A percentile compares a stretch with the other conserved stretches of the same genome.
Evolutionary conservation across 2,797 vertebrate species (phyloP).

Genomic region (Stomatorhinus walkeri): DNA sequence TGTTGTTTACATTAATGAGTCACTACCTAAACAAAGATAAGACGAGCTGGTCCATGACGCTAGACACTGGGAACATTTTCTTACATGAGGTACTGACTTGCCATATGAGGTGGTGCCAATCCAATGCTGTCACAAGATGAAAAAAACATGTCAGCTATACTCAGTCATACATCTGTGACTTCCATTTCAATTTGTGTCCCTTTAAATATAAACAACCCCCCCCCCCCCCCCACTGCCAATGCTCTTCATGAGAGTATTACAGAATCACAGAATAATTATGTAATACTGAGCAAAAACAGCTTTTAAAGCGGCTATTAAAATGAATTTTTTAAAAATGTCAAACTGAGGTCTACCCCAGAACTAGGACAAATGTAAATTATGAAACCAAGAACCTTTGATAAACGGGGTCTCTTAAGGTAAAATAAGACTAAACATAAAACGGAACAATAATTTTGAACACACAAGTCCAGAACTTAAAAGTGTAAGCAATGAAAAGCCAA

Average conservation of each 20-base stretch:
- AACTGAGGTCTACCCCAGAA: neutral
- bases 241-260: neutral
- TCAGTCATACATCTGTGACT: neutral
- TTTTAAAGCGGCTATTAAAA: neutral
- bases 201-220: neutral
- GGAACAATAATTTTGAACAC: neutral
- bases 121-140: neutral
- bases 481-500: neutral
- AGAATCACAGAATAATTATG: neutral
- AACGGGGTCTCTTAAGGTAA: neutral
- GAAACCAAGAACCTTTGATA: neutral
- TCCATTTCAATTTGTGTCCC: neutral
- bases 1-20: neutral
- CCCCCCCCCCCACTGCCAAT: neutral
- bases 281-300: conserved; percentile 9
- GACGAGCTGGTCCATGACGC: neutral
- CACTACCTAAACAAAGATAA: conserved; percentile 3
- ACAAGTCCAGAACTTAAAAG: neutral
- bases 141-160: neutral
- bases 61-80: neutral
- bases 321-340: neutral
- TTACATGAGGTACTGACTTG: neutral
- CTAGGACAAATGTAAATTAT: neutral
- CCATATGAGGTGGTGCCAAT: neutral
- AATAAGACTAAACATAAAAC: neutral